Base-by-base conservation (phyloP, 2,113 vertebrate genomes). In the Python bivittatus region DNA sequence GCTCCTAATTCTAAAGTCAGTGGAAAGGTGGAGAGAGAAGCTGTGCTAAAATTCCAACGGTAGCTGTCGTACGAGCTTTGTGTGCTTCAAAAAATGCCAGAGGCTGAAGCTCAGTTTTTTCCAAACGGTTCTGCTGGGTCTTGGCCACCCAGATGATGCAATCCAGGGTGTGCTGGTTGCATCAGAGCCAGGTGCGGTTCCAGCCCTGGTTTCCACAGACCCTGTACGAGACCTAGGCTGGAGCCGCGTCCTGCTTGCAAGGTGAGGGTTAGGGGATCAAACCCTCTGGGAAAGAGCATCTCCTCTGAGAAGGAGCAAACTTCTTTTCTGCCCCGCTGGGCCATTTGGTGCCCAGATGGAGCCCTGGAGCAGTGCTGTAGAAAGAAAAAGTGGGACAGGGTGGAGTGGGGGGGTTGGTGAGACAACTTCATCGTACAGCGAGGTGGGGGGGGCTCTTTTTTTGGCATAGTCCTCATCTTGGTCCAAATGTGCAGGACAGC, bases 301-400 rank as follows among this genome's bases (percentile, higher is more conserved):
- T 57, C 72, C 84, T 44, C 54, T 10, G n/a, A 25, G 13, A 4
- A 25, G 84, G n/a, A 25, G 1, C 54, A n/a, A 58, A 25, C 6
- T 2, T 0, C 6, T 48, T 79, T 22, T 13, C 5, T 1, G 1
- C 56, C 44, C 42, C 54, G 20, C 1, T 5, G 22, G n/a, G 38
- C 1, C 4, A 11, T 3, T 38, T 3, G 6, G 2, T 91, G 79
- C 12, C 22, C 17, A n/a, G 8, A 29, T 0, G 1, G n/a, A 60
- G 6, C 17, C 22, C 4, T 23, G 23, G 25, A 4, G 33, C 1
- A 2, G 0, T 54, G 11, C 52, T 1, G 25, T 27, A 2, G 84
- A 8, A 25, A 22, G 4, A 25, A 25, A 52, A 54, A 38, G 33
- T 8, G 61, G 17, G 1, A 23, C 4, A 13, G 3, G 54, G 27